These are phyloP conservation scores for Aphelocoma californica DNA, from an alignment of 2,797 vertebrate species.

Conservation along the genomic window DNA sequence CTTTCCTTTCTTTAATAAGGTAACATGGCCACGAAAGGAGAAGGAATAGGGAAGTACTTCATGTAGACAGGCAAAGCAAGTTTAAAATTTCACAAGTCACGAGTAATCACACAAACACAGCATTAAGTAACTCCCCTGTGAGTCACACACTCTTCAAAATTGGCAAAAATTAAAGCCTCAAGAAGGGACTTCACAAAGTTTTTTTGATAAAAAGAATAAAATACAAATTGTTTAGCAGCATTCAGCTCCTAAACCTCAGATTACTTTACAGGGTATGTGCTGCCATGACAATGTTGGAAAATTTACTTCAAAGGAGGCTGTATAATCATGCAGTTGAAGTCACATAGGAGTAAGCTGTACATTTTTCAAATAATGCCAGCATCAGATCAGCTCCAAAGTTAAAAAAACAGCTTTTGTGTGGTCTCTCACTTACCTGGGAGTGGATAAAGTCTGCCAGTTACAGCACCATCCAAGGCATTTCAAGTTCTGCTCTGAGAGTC, in stretches of 20 bases:
- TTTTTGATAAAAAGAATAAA: not conserved
- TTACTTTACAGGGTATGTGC: not conserved
- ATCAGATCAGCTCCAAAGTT: not conserved
- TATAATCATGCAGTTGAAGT: not conserved
- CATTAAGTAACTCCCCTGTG: slow-evolving; percentile 11
- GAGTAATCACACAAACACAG: not conserved
- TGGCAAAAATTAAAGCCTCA: not conserved
- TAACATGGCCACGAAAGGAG: not conserved
- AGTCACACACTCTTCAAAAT: not conserved
- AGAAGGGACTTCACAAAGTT: not conserved
- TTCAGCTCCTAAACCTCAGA: not conserved
- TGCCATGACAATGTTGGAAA: not conserved
- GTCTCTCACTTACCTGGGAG: not conserved
- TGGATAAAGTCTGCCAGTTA: not conserved
- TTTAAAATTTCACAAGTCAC: slow-evolving; percentile 39
- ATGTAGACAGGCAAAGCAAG: slow-evolving; percentile 21
- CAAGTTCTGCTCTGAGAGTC: not conserved
- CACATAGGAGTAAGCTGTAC: not conserved
- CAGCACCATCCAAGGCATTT: not conserved
- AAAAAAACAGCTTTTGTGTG: not conserved
- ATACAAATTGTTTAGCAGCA: not conserved
- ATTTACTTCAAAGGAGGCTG: not conserved
- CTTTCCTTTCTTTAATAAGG: not conserved
- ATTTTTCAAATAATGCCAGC: not conserved
- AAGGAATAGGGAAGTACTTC: not conserved